Evolutionary conservation across 2,113 vertebrate genomes (phyloP).

Genomic region (Agelaius tricolor): DNA sequence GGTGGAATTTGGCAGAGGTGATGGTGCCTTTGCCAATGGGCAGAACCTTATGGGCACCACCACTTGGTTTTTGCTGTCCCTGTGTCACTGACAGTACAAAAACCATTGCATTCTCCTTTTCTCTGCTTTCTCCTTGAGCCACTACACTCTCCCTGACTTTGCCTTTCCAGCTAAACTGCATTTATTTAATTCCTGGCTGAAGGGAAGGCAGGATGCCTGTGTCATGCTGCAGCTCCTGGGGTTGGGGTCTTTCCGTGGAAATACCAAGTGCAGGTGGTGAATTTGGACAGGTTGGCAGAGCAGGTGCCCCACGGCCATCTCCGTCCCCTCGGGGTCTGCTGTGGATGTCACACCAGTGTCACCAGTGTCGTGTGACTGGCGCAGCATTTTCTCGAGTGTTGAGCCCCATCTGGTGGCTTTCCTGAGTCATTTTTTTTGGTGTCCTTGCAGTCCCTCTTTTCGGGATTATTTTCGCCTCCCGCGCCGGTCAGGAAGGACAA

Average conservation of each 20-base stretch:
- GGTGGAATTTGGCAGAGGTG: neutral
- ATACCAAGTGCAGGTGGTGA: fast-evolving
- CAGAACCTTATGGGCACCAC: neutral
- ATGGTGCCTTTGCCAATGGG: neutral
- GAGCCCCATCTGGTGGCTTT: slow-evolving; percentile 63
- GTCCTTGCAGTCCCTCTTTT: slow-evolving; percentile 6
- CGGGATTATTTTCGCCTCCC: neutral
- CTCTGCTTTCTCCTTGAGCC: neutral
- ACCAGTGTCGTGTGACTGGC: neutral
- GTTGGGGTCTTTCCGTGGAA: neutral
- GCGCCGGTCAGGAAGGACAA: neutral
- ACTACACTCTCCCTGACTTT: neutral
- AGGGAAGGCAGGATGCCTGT: neutral
- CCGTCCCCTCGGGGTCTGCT: neutral
- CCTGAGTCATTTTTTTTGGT: neutral
- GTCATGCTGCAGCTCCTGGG: neutral
- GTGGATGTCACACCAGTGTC: slow-evolving; percentile 2
- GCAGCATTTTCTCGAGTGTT: neutral
- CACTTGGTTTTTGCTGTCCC: neutral
- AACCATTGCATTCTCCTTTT: neutral
- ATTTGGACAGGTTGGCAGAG: neutral
- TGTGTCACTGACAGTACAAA: fast-evolving
- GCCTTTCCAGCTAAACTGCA: neutral
- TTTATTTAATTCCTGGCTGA: neutral
- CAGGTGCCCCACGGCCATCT: neutral